phyloP scores from a whole-genome alignment of 2,113 vertebrate genomes.

The Zingel zingel region DNA sequence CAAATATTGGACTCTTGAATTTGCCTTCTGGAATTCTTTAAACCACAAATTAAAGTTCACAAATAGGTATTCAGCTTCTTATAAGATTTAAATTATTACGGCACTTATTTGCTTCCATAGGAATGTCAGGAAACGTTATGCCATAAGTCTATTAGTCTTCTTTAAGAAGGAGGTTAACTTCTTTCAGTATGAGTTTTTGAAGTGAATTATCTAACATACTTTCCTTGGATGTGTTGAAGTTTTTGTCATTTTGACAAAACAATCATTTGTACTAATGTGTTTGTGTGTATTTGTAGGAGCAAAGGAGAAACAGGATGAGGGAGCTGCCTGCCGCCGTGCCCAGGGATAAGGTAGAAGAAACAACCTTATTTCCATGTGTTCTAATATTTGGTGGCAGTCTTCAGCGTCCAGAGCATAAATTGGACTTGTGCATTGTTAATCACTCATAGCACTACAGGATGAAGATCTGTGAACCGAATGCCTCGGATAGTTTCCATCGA shows the following conservation, averaged over 20 bases:
- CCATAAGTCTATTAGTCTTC: neutral
- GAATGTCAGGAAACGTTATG: neutral
- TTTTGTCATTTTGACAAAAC: no score
- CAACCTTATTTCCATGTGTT: slow-evolving; percentile 1
- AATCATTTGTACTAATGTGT: neutral
- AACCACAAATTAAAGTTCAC: neutral
- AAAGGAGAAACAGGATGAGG: slow-evolving; percentile 94
- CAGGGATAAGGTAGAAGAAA: slow-evolving; percentile 91
- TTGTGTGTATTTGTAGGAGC: slow-evolving; percentile 85
- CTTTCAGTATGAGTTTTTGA: neutral
- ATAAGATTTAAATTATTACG: neutral
- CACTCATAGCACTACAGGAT: slow-evolving; percentile 43
- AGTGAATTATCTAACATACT: neutral
- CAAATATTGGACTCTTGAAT: neutral
- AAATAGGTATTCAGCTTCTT: neutral
- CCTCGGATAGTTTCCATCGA: slow-evolving; percentile 64
- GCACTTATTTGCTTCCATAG: neutral
- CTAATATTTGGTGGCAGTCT: slow-evolving; percentile 15
- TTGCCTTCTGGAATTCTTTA: neutral
- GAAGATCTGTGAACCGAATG: slow-evolving; percentile 58
- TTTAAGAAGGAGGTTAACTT: neutral
- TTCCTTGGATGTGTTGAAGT: neutral
- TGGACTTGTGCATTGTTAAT: slow-evolving; percentile 33
- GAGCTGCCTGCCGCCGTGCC: slow-evolving; percentile 89
- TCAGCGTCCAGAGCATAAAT: slow-evolving; percentile 6